Evolutionary conservation across 2,888 invertebrate genomes (phyloP).

Genomic region (Thelaira solivaga): DNA sequence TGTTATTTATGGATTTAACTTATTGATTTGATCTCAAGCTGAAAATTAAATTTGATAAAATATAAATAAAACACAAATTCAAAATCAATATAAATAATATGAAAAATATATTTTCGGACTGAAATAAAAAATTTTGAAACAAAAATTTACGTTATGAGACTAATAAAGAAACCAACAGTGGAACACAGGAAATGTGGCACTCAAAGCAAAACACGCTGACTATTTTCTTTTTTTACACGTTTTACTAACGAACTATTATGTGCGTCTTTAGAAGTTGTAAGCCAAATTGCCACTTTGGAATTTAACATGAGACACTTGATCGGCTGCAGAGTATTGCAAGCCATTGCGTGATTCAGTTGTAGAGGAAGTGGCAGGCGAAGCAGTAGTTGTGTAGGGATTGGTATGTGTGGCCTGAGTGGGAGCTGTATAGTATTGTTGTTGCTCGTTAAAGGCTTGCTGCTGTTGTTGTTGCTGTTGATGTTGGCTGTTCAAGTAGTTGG

Average conservation of each 20-base stretch:
- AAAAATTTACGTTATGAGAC: background rate
- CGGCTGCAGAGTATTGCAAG: constrained; percentile 77
- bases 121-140: constrained; percentile 1
- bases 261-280: constrained; percentile 72
- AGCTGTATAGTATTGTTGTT: constrained; percentile 60
- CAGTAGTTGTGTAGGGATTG: constrained; percentile 7
- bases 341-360: constrained; percentile 64
- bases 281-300: constrained; percentile 76
- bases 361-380: background rate
- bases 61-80: too few species aligned
- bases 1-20: too few species aligned
- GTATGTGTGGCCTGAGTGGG: constrained; percentile 34
- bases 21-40: too few species aligned
- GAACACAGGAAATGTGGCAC: constrained; percentile 3
- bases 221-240: background rate
- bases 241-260: background rate
- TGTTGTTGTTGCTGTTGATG: constrained; percentile 64
- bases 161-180: background rate
- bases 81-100: too few species aligned
- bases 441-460: constrained; percentile 65
- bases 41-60: too few species aligned
- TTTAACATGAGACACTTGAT: constrained; percentile 78
- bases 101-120: constrained; percentile 5
- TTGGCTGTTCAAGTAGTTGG: constrained; percentile 71
- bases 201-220: background rate